These are phyloP conservation scores for Poecilus cupreus DNA, from an alignment of 2,888 invertebrate species.

Conservation along the genomic window DNA sequence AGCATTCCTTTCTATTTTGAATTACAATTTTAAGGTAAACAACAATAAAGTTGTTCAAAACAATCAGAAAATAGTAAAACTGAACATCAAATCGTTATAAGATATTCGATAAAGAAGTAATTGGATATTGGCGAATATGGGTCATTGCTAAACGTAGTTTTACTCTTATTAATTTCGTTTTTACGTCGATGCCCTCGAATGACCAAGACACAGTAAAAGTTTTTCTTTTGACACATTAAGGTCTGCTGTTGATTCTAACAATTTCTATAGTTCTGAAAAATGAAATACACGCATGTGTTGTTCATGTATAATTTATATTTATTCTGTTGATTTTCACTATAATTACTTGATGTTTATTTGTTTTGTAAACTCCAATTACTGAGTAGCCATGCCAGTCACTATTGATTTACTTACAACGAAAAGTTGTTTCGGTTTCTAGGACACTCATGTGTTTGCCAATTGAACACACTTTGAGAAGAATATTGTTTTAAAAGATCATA, in stretches of 20 bases:
- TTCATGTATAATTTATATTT: neutral
- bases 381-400: neutral
- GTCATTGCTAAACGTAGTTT: slow-evolving; percentile 4
- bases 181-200: slow-evolving; percentile 13
- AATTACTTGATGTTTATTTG: slow-evolving; percentile 1
- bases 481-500: too few relatives aligned
- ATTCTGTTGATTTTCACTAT: neutral
- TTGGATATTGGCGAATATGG: neutral
- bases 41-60: neutral
- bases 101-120: neutral
- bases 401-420: neutral
- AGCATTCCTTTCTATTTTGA: neutral
- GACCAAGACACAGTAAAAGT: neutral
- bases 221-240: neutral
- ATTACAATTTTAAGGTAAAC: neutral
- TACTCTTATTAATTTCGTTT: slow-evolving; percentile 16
- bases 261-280: neutral
- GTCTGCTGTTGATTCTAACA: neutral
- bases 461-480: too few relatives aligned
- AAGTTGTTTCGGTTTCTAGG: neutral
- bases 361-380: slow-evolving; percentile 20
- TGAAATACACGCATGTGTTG: neutral
- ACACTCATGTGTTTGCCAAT: neutral
- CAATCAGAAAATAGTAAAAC: neutral
- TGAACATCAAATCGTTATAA: neutral